These are phyloP conservation scores for Ladona fulva DNA, from an alignment of 1,140 invertebrate genomes.

Conservation along the genomic window DNA sequence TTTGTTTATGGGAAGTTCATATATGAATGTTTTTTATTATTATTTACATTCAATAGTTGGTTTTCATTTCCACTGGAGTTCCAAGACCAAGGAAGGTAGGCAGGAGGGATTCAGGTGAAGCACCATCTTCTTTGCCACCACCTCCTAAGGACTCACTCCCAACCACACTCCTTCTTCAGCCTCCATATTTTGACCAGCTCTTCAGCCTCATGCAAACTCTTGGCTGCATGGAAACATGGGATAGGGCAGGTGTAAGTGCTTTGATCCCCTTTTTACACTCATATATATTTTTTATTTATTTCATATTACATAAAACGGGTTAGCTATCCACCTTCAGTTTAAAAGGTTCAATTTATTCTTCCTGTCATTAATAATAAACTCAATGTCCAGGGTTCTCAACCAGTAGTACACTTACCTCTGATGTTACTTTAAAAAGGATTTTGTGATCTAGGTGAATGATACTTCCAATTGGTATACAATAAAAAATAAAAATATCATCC, in stretches of 20 bases:
- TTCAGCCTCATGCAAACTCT: constrained; percentile 83
- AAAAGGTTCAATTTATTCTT: too few species aligned
- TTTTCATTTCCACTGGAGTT: constrained; percentile 81
- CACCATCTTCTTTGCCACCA: constrained; percentile 64
- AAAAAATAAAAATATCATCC: too few species aligned
- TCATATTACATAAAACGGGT: too few species aligned
- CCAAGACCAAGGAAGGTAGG: constrained; percentile 62
- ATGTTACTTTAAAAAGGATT: too few species aligned
- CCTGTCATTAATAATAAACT: too few species aligned
- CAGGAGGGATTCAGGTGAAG: constrained; percentile 51
- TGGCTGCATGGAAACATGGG: constrained; percentile 67
- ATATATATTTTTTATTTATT: too few species aligned
- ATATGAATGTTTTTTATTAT: background rate
- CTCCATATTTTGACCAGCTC: constrained; percentile 81
- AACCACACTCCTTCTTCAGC: constrained; percentile 70
- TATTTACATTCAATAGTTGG: constrained; percentile 46
- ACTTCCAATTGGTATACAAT: too few species aligned
- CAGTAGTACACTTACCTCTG: too few species aligned
- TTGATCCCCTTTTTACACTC: too few species aligned
- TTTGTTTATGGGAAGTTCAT: constrained; percentile 17
- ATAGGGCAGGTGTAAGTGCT: constrained; percentile 50
- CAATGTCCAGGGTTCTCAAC: too few species aligned
- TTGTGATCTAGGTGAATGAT: too few species aligned
- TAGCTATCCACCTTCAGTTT: too few species aligned
- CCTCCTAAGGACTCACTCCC: constrained; percentile 75